phyloP scores from a whole-genome alignment of 2,113 vertebrate species.

The Cryptoleucopteryx plumbea region DNA sequence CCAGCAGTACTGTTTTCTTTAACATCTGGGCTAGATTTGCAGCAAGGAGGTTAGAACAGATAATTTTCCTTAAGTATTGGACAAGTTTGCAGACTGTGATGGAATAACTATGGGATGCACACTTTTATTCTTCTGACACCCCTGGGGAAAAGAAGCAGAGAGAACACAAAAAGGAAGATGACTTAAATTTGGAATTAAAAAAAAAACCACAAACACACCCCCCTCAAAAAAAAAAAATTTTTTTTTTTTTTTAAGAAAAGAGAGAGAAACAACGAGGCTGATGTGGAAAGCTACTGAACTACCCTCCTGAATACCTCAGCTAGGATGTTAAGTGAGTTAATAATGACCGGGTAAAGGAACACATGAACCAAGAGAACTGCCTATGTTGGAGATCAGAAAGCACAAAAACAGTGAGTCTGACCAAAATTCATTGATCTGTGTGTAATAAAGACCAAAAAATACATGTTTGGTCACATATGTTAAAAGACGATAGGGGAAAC shows the following conservation, averaged over 20 bases:
- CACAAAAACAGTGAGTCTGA: not conserved
- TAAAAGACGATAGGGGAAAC: not conserved
- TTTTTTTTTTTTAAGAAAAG: too few relatives aligned
- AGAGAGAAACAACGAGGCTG: not conserved
- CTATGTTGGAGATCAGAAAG: not conserved
- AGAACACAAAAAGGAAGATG: not conserved
- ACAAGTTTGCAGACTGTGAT: not conserved
- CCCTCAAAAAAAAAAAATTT: too few relatives aligned
- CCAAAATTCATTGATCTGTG: not conserved
- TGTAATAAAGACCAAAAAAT: not conserved
- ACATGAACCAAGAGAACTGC: not conserved
- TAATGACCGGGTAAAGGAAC: not conserved
- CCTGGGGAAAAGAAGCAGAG: not conserved
- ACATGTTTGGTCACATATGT: not conserved
- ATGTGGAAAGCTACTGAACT: not conserved
- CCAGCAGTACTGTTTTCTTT: not conserved
- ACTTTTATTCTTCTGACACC: not conserved
- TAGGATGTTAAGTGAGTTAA: not conserved
- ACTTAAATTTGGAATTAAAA: not conserved
- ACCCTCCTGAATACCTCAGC: not conserved
- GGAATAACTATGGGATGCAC: not conserved
- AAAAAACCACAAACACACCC: not conserved
- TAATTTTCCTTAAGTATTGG: not conserved
- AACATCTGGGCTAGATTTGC: not conserved
- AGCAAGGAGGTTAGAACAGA: not conserved